These are phyloP conservation scores for Sebastes nivosus DNA, from an alignment of 2,797 vertebrate species.

Conservation along the genomic window DNA sequence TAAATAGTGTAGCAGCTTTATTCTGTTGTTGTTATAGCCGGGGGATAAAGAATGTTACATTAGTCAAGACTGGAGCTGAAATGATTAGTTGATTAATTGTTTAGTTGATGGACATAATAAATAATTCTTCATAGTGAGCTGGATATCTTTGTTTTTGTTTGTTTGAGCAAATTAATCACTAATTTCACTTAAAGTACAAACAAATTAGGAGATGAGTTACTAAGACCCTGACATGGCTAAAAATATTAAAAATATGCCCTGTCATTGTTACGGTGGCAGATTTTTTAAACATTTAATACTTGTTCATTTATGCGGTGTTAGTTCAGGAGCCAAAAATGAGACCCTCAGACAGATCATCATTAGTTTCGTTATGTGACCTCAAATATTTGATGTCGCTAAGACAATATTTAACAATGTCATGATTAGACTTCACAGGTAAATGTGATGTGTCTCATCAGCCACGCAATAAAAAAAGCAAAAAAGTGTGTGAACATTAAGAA, in stretches of 20 bases:
- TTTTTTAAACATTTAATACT: neutral
- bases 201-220: neutral
- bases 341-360: neutral
- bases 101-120: neutral
- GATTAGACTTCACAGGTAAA: slow-evolving; percentile 10
- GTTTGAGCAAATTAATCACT: neutral
- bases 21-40: neutral
- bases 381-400: slow-evolving; percentile 9
- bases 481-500: neutral
- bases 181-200: neutral
- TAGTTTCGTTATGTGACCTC: slow-evolving; percentile 9
- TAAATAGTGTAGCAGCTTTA: neutral
- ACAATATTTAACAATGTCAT: slow-evolving; percentile 26
- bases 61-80: neutral
- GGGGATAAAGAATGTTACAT: neutral
- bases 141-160: neutral
- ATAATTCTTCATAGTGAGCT: neutral
- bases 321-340: neutral
- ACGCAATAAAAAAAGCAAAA: neutral
- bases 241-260: neutral
- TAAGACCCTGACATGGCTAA: neutral
- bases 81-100: neutral
- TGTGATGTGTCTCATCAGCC: neutral
- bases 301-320: slow-evolving; percentile 4
- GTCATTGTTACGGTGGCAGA: neutral